These are phyloP conservation scores for Oncorhynchus gorbuscha DNA, from an alignment of 2,113 vertebrate genomes.

Conservation along the genomic window DNA sequence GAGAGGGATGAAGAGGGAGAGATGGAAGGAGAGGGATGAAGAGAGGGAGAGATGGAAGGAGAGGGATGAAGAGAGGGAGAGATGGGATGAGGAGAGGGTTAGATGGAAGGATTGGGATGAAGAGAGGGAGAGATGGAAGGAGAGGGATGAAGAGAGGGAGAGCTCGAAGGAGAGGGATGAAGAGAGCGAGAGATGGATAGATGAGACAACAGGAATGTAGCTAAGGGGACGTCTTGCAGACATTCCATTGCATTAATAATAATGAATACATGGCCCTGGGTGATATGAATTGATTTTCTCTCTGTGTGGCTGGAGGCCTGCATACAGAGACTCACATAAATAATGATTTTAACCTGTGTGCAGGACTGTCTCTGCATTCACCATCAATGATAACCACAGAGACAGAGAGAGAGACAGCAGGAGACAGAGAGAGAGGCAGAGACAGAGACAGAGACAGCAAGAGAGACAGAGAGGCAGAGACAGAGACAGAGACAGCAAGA, in stretches of 20 bases:
- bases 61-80: too few species aligned
- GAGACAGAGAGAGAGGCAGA: too few species aligned
- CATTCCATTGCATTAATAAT: conserved; percentile 12
- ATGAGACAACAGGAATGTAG: background rate
- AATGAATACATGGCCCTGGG: conserved; percentile 11
- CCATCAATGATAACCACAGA: background rate
- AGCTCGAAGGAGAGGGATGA: background rate
- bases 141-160: too few species aligned
- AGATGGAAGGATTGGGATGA: too few species aligned
- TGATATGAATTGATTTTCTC: conserved; percentile 1
- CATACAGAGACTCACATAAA: background rate
- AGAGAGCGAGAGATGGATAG: background rate
- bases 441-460: too few species aligned
- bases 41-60: too few species aligned
- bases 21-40: too few species aligned
- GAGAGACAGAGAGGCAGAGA: too few species aligned
- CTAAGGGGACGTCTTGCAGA: background rate
- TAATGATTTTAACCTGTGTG: background rate
- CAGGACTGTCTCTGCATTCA: background rate
- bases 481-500: too few species aligned
- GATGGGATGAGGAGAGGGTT: too few species aligned
- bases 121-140: too few species aligned
- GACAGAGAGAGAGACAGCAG: too few species aligned
- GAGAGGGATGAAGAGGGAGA: background rate
- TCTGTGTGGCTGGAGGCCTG: background rate